Evolutionary conservation across 1,140 invertebrate genomes (phyloP).

Genomic region (Coptotermes formosanus): DNA sequence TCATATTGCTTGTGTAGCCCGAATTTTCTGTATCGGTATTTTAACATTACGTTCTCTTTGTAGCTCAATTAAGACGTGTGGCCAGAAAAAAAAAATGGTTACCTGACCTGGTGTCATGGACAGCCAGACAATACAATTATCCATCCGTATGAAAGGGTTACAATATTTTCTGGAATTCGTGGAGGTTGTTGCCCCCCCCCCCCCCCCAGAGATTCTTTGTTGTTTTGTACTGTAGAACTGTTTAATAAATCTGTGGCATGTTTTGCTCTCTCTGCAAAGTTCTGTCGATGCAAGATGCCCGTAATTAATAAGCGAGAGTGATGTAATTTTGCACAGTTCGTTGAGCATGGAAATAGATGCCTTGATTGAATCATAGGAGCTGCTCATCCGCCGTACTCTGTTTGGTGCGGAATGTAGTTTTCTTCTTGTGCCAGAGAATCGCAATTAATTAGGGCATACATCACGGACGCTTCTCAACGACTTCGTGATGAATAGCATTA

Average conservation of each 20-base stretch:
- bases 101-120: too few species aligned
- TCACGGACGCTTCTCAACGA: neutral
- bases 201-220: too few species aligned
- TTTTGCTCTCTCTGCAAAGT: neutral
- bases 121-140: too few species aligned
- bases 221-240: neutral
- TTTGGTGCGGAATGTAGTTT: neutral
- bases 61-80: too few species aligned
- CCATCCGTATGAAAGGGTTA: too few species aligned
- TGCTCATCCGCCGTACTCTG: neutral
- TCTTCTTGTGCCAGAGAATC: neutral
- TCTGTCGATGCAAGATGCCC: neutral
- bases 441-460: neutral
- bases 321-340: neutral
- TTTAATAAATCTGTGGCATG: neutral
- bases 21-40: too few species aligned
- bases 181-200: too few species aligned
- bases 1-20: too few species aligned
- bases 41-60: too few species aligned
- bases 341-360: neutral
- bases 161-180: too few species aligned
- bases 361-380: neutral
- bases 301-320: constrained; percentile 5
- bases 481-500: neutral
- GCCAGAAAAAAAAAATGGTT: too few species aligned